Percentiles rank a stretch among this genome's conserved stretches.
Evolutionary conservation across 2,113 vertebrate genomes (phyloP).

Genomic region (Callospermophilus lateralis): DNA sequence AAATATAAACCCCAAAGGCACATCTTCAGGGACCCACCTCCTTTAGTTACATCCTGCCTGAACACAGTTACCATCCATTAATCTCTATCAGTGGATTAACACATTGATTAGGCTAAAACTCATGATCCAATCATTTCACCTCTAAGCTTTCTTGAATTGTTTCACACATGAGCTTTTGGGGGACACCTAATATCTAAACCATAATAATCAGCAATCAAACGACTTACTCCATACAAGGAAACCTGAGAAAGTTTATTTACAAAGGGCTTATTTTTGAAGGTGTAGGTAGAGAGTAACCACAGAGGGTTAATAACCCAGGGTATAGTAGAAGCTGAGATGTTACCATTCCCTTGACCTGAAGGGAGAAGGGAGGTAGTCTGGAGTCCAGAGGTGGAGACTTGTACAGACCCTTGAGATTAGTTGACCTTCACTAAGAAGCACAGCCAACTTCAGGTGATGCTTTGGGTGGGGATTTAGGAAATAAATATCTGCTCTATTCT

Average conservation of each 20-base stretch:
- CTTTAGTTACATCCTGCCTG: no score
- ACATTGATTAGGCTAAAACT: no score
- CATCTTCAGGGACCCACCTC: no score
- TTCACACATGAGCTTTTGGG: no score
- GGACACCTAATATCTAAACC: no score
- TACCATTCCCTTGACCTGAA: background rate
- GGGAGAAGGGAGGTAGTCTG: background rate
- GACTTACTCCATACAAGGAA: background rate
- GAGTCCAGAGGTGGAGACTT: background rate
- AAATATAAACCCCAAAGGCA: no score
- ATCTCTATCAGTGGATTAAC: no score
- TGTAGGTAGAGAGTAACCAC: background rate
- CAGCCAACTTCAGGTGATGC: background rate
- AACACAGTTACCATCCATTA: no score
- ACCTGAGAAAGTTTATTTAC: background rate
- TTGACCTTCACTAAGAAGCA: background rate
- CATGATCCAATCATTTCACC: no score
- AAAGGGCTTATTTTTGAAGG: background rate
- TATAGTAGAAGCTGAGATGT: background rate
- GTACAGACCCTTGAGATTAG: background rate
- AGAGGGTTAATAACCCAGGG: background rate
- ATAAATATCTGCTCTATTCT: background rate
- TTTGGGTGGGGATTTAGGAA: background rate
- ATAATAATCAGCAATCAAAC: background rate
- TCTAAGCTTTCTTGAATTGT: no score